Evolutionary conservation across 1,140 invertebrate genomes (phyloP), one percentile per base, ranked within the genome.

Genomic region (Eumeta japonica): DNA sequence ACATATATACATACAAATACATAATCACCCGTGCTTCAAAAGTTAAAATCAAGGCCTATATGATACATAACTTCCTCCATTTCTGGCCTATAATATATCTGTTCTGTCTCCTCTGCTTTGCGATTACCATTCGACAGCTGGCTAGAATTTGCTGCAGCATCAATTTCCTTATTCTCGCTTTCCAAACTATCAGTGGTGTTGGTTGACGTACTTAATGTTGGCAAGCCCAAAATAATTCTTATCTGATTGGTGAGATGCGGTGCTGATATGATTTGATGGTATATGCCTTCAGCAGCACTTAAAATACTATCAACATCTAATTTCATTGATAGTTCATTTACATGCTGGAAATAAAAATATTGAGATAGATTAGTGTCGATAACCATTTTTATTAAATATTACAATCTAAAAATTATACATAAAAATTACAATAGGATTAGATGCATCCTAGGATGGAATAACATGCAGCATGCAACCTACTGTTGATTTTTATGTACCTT

Each of bases 271-370:
- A 95, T 78, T 62, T 95, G 92, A 50, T 86, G 67, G 62, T 87
- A 96, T 46, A 97, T 94, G 9, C 87, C 88, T 68, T 97, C 93
- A 0, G 94, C 93, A 52, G 85, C 85, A 39, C 84, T 84, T 10
- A 98, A 61, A 10, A 87, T 87, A 47, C 82, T 80, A 28, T 88
- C 82, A 10, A 97, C 75, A 48, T 95, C 84, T 30, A 97, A 85
- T 35, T 85, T 81, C 56, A 88, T 82, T 14, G 90, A 90, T 33
- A 97, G 75, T 59, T 96, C 93, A 72, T 97, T 97, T 37, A 97
- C 88, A 61, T 97, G 92, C 89, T 94, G 75, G 24, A 82, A 83
- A 41, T 39, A 45, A 34, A 16, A 17, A 39, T n/a, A n/a, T n/a
- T n/a, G n/a, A n/a, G n/a, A n/a, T n/a, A n/a, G n/a, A n/a, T n/a